Percentiles rank a stretch among this genome's conserved stretches.
These are phyloP conservation scores for Onychorhynchus coronatus DNA, from an alignment of 2,113 vertebrate species.

Conservation along the genomic window DNA sequence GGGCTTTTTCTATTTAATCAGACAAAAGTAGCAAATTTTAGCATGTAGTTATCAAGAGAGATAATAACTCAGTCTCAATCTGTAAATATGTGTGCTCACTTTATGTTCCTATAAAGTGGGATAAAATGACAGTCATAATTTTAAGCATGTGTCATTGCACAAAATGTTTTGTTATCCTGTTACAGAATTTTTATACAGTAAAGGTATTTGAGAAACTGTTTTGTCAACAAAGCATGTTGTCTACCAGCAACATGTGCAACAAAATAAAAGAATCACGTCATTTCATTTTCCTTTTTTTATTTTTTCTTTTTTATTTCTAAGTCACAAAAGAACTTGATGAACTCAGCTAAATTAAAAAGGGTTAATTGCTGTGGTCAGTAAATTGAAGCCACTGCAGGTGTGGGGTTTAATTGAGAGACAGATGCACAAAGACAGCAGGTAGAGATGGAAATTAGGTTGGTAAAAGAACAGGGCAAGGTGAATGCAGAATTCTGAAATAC, in stretches of 20 bases:
- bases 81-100: neutral
- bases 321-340: neutral
- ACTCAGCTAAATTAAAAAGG: neutral
- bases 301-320: neutral
- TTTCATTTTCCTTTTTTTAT: neutral
- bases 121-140: neutral
- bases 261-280: neutral
- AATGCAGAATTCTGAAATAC: neutral
- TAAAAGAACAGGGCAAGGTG: neutral
- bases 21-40: neutral
- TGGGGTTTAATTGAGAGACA: slow-evolving; percentile 25
- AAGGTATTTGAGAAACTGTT: neutral
- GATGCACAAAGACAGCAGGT: slow-evolving; percentile 22
- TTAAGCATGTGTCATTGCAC: neutral
- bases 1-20: neutral
- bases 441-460: slow-evolving; percentile 17
- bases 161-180: neutral
- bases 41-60: neutral
- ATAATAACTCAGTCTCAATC: neutral
- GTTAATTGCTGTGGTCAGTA: neutral
- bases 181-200: neutral
- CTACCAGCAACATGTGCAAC: neutral
- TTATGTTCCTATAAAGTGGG: neutral
- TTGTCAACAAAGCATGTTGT: neutral
- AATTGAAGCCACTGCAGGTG: neutral